Base-by-base conservation (phyloP, 2,888 invertebrate genomes). In the Celastrina argiolus region DNA sequence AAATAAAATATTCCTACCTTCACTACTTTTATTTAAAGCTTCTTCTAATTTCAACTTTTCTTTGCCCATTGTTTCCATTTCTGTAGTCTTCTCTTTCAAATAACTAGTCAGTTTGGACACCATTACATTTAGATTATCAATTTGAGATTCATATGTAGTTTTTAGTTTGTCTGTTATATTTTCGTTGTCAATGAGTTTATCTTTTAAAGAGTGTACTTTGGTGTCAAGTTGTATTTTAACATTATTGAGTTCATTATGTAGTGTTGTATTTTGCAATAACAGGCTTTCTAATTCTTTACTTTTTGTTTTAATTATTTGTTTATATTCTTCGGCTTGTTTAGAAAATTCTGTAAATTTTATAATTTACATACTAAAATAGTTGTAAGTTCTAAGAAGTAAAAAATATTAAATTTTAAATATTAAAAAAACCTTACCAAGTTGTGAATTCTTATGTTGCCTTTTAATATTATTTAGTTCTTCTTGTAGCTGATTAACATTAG, bases 191-290 rank as follows among this genome's bases (percentile, higher is more conserved):
- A 79, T 74, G 0, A 85, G 75, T 75, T 83, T 86, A 64, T 85
- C 86, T 66, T 83, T 81, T 4, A 86, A 69, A 1, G 86, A 85
- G 66, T 84, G 81, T 0, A 85, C 83, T 76, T 85, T 85, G 0
- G 79, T 67, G 61, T 87, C 84, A 14, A 86, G 71, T 69, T 86
- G 82, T 14, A 81, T 67, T 74, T 82, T 85, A 0, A 83, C 78
- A 39, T 82, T 77, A n/a, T 78, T 81, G 39, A 85, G 72, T 65
- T 84, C 80, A 56, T 77, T 77, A 18, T 74, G 76, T 6, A 86
- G 78, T 12, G 78, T 74, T 68, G 80, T 68, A 66, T 85, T 86
- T 41, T 84, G 83, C 36, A 74, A 67, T 70, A 81, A 76, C 8
- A 86, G 67, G 22, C 69, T 73, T 65, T 81, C 75, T 18, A 83